These are phyloP conservation scores for Ptychobarbus kaznakovi DNA, from an alignment of 2,797 vertebrate genomes.

Conservation along the genomic window DNA sequence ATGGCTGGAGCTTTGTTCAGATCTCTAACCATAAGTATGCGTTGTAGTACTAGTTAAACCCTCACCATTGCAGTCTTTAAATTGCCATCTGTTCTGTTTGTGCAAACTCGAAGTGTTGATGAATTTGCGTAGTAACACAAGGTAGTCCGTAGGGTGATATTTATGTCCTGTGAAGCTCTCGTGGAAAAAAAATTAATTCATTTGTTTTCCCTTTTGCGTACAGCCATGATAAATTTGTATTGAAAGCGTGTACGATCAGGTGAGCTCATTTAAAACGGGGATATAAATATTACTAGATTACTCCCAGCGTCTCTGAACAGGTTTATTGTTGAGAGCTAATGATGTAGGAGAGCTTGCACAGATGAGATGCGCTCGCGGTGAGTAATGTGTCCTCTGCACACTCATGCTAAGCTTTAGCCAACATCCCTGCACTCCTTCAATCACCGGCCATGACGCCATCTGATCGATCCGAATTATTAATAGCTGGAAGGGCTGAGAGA, in stretches of 20 bases:
- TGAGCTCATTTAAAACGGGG: constrained; percentile 8
- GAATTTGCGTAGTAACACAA: background rate
- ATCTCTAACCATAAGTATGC: background rate
- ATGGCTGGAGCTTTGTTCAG: background rate
- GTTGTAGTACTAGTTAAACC: background rate
- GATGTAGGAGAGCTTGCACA: constrained; percentile 10
- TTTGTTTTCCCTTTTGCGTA: background rate
- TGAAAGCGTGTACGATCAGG: constrained; percentile 8
- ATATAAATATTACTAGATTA: constrained; percentile 18
- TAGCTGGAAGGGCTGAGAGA: constrained; percentile 42
- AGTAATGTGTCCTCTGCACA: constrained; percentile 35
- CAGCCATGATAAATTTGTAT: constrained; percentile 1
- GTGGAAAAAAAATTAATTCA: background rate
- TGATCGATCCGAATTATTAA: constrained; percentile 53
- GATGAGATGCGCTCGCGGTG: background rate
- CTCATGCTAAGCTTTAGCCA: constrained; percentile 3
- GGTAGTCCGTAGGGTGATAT: constrained; percentile 2
- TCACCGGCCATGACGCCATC: background rate
- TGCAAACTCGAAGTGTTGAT: background rate
- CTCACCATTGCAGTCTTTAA: background rate
- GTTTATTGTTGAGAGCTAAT: constrained; percentile 1
- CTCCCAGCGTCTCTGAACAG: constrained; percentile 17
- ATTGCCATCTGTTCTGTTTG: background rate
- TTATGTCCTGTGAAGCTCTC: constrained; percentile 24
- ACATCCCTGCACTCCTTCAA: background rate